Base-by-base conservation (phyloP, 2,113 vertebrate species). In the Nothocercus nigrocapillus region DNA sequence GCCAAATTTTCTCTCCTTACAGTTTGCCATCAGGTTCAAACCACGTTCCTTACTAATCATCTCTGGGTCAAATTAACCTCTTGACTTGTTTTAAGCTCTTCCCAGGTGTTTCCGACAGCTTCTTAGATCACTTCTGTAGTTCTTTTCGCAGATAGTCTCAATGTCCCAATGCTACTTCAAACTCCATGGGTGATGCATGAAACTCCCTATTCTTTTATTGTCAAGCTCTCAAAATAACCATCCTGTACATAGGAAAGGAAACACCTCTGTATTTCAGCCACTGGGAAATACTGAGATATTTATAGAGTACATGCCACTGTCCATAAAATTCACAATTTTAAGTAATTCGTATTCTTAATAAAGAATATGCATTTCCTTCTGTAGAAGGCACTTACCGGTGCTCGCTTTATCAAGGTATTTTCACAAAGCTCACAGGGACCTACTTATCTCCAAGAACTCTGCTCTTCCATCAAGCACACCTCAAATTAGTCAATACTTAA, bases 181-280 rank as follows among this genome's bases (percentile, higher is more conserved):
- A 96, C 86, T 90, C 56, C 0, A 21, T 85, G 75, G 82, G 93
- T 95, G 93, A 93, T 66, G 83, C 83, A 90, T 69, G 80, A 93
- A 96, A 92, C 44, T 72, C 90, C 47, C 40, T 90, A 85, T 49
- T 49, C 22, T 47, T 49, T 49, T 49, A 22, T 49, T 86, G 85
- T 95, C 93, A 97, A 79, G 92, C 88, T 92, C 90, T 88, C 95
- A 82, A 92, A 96, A 95, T 93, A 95, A 89, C 66, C 53, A 16
- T 54, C 73, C 88, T 93, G 69, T 84, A 86, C 69, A 92, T 90
- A 89, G 94, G 90, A 79, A 84, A 95, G 77, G 92, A 89, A 96
- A 90, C 90, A 95, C 70, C 44, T 88, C 77, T 79, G 64, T 81
- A 10, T 80, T 95, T 88, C 90, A 96, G 69, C 49, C 83, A 89